phyloP scores from a whole-genome alignment of 2,113 vertebrate species.

The Sporophila hypoxantha region DNA sequence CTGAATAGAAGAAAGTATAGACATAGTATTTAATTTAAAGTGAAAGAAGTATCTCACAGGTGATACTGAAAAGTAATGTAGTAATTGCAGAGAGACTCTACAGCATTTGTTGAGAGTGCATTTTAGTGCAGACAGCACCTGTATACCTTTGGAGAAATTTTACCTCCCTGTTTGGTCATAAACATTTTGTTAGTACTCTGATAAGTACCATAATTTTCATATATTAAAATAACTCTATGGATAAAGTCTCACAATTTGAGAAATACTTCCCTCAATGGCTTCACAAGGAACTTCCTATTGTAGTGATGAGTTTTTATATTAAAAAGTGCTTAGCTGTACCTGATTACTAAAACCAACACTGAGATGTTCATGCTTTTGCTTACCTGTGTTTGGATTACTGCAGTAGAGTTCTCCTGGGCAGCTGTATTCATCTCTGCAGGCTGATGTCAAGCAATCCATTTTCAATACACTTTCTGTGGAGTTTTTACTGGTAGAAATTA shows the following conservation, averaged over 20 bases:
- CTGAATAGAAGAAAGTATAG: background rate
- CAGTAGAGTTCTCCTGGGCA: background rate
- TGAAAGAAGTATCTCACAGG: background rate
- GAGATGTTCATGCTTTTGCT: background rate
- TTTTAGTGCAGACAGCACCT: background rate
- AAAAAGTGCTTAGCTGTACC: background rate
- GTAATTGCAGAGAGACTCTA: background rate
- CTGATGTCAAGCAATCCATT: background rate
- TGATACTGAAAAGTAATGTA: background rate
- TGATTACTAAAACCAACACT: background rate
- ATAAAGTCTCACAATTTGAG: background rate
- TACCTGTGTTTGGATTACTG: background rate
- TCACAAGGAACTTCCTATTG: background rate
- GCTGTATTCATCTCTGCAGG: background rate
- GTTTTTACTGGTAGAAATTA: background rate
- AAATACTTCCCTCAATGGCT: background rate
- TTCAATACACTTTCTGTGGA: background rate
- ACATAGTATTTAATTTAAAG: background rate
- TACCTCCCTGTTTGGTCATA: background rate
- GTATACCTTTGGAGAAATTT: background rate
- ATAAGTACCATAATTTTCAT: background rate
- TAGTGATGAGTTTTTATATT: background rate
- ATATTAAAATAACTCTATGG: background rate
- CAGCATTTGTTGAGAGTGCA: background rate
- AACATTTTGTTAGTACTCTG: background rate